phyloP scores from a whole-genome alignment of 1,140 invertebrate species.

The Dreissena rostriformis region DNA sequence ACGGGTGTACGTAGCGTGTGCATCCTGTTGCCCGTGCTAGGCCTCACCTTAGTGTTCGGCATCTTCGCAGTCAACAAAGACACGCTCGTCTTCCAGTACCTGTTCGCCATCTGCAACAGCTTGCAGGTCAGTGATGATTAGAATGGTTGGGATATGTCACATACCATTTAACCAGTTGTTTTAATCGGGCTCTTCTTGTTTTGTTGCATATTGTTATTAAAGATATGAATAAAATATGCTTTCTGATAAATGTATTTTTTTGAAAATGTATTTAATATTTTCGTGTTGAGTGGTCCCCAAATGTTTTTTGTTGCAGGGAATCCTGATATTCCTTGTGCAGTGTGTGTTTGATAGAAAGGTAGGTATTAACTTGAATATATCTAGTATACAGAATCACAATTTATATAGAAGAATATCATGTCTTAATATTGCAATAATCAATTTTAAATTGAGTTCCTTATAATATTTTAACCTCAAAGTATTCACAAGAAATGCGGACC shows the following conservation, averaged over 20 bases:
- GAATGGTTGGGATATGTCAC: neutral
- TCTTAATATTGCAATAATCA: too few species aligned
- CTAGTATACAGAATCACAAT: too few species aligned
- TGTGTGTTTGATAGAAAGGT: slow-evolving; percentile 59
- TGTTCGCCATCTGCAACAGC: slow-evolving; percentile 82
- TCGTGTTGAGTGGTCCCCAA: neutral
- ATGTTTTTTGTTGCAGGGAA: slow-evolving; percentile 57
- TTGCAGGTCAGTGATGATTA: slow-evolving; percentile 63
- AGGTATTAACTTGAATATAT: neutral
- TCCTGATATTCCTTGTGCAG: slow-evolving; percentile 58
- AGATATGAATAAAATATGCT: too few species aligned
- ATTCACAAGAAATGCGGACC: too few species aligned
- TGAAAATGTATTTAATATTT: too few species aligned
- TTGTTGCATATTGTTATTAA: too few species aligned
- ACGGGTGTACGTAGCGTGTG: slow-evolving; percentile 43
- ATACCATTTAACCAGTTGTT: neutral
- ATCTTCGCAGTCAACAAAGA: slow-evolving; percentile 80
- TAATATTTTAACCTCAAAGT: too few species aligned
- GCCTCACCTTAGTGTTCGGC: slow-evolving; percentile 83
- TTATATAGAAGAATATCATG: too few species aligned
- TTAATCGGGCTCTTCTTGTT: too few species aligned
- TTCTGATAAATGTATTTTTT: too few species aligned
- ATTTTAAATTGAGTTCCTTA: too few species aligned
- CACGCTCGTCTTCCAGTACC: slow-evolving; percentile 80
- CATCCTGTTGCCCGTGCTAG: slow-evolving; percentile 75